phyloP scores from a whole-genome alignment of 2,888 invertebrate genomes.

The Clusia tigrina region DNA sequence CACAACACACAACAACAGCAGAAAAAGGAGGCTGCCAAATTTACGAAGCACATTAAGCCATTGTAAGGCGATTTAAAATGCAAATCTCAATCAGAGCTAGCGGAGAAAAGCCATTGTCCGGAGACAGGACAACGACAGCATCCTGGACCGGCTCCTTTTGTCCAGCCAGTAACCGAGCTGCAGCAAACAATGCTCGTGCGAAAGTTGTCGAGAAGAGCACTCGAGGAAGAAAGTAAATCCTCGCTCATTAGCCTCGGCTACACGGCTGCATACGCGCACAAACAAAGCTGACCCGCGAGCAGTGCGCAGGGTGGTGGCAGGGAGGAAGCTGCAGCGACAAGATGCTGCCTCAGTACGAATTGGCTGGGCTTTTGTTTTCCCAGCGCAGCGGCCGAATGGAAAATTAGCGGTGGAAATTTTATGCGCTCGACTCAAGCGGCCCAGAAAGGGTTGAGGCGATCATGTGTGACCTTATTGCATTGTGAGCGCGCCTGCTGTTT shows the following conservation, averaged over 20 bases:
- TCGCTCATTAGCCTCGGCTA: neutral
- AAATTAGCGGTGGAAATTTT: neutral
- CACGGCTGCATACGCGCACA: too few species aligned
- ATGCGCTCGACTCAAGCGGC: neutral
- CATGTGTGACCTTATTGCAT: slow-evolving; percentile 1
- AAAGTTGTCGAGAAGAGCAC: too few species aligned
- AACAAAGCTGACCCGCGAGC: neutral
- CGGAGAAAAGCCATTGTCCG: neutral
- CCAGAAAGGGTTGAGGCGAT: slow-evolving; percentile 1
- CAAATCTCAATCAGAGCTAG: neutral
- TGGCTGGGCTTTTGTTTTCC: neutral
- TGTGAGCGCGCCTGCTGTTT: too few species aligned
- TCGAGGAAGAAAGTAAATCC: neutral
- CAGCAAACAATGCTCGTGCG: too few species aligned
- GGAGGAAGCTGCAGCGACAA: neutral
- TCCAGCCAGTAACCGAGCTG: too few species aligned
- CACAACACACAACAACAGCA: slow-evolving; percentile 42
- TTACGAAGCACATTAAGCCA: neutral
- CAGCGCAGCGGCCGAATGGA: neutral
- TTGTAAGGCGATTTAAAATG: slow-evolving; percentile 3
- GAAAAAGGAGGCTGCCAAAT: neutral
- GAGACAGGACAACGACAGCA: neutral
- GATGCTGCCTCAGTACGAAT: neutral
- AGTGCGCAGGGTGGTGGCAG: neutral
- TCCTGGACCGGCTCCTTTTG: neutral